Percentiles rank a stretch among this genome's conserved stretches.
These are phyloP conservation scores for Phyllostomus hastatus DNA, from an alignment of 2,113 vertebrate genomes.

Conservation along the genomic window DNA sequence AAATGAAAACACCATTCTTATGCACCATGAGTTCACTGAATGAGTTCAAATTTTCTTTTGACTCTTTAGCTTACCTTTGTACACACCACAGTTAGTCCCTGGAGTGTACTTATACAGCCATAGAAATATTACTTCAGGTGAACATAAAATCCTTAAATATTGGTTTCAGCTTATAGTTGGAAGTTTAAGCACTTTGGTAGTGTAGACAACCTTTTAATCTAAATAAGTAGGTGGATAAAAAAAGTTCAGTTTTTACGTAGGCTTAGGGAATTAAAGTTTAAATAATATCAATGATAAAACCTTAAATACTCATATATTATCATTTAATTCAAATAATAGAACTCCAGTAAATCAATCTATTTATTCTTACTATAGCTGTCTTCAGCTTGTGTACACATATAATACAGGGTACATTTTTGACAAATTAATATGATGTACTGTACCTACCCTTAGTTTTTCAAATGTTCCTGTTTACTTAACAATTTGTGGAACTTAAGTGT, in stretches of 20 bases:
- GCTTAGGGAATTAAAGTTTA: not conserved
- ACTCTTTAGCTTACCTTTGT: not conserved
- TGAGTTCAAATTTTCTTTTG: not conserved
- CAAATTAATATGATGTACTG: not conserved
- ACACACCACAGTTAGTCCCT: slow-evolving; percentile 10
- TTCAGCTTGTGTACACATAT: not conserved
- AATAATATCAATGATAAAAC: not conserved
- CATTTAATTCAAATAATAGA: not conserved
- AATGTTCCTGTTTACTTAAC: not conserved
- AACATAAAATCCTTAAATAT: slow-evolving; percentile 7
- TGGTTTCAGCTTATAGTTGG: not conserved
- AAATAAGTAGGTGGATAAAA: not conserved
- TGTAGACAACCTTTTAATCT: not conserved
- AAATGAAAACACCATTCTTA: not conserved
- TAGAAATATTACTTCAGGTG: not conserved
- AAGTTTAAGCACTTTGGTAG: not conserved
- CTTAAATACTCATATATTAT: not conserved
- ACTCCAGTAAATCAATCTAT: not conserved
- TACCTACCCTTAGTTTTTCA: not conserved
- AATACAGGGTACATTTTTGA: not conserved
- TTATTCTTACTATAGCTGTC: not conserved
- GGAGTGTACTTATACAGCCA: not conserved
- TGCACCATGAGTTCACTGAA: not conserved
- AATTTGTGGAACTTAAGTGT: not conserved
- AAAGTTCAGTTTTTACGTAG: not conserved